A percentile compares a stretch with the other conserved stretches of the same genome.
Conservation (phyloP, 2,888 invertebrate species). For the Phengaris arion region DNA sequence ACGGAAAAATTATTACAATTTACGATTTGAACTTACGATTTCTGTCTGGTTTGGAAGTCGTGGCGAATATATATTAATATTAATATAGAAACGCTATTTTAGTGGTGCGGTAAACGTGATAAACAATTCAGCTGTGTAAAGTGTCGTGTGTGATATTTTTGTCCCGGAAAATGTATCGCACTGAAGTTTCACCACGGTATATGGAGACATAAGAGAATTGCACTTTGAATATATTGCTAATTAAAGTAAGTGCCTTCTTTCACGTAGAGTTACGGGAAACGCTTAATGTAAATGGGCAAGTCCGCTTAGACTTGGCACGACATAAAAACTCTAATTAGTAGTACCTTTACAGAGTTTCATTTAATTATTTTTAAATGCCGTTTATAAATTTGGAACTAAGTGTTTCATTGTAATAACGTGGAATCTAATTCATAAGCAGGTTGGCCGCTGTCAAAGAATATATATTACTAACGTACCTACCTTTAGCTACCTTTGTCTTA, state of each 20-base stretch:
- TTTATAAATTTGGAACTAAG: neutral
- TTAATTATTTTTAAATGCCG: neutral
- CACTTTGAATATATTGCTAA: constrained; percentile 23
- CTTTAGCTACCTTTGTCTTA: too few species aligned
- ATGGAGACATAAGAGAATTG: constrained; percentile 1
- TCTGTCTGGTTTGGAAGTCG: neutral
- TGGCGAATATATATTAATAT: neutral
- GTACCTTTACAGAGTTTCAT: neutral
- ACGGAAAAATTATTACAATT: neutral
- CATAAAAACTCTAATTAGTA: neutral
- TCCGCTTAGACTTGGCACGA: neutral
- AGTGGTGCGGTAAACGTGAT: neutral
- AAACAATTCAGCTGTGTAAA: neutral
- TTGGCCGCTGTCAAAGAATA: too few species aligned
- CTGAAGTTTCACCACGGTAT: neutral
- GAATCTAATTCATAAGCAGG: too few species aligned
- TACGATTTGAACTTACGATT: neutral
- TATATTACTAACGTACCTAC: too few species aligned
- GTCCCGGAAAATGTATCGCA: constrained; percentile 3
- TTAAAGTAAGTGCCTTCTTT: constrained; percentile 27
- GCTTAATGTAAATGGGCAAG: neutral
- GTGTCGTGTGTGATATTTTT: neutral
- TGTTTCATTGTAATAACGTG: neutral
- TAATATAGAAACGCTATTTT: neutral
- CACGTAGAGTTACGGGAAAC: constrained; percentile 7